phyloP scores from a whole-genome alignment of 2,113 vertebrate genomes.

The Nipponia nippon region DNA sequence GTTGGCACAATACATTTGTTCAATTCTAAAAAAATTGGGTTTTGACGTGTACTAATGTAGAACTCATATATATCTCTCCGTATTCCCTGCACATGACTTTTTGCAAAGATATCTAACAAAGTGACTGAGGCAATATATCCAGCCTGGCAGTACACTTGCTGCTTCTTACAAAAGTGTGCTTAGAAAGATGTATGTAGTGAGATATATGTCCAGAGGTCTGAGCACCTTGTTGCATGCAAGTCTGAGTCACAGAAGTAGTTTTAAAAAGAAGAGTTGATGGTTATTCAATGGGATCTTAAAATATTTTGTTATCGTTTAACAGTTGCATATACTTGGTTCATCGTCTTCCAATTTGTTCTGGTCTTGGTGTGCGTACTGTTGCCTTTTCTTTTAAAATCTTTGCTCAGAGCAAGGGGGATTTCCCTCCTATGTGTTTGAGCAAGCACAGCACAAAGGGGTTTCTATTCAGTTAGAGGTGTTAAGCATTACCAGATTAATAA shows the following conservation, averaged over 20 bases:
- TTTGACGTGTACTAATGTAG: background rate
- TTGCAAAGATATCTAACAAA: background rate
- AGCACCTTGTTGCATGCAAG: background rate
- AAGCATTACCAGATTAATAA: background rate
- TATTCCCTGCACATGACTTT: background rate
- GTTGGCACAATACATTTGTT: background rate
- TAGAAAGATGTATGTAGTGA: background rate
- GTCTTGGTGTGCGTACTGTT: fast-evolving
- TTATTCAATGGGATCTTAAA: background rate
- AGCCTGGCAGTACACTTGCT: background rate
- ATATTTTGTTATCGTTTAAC: background rate
- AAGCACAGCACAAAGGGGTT: background rate
- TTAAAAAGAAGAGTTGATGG: background rate
- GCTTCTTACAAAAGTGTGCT: background rate
- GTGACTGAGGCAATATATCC: background rate
- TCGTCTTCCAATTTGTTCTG: background rate
- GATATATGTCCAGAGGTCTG: background rate
- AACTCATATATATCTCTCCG: background rate
- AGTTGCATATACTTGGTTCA: background rate
- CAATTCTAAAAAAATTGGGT: background rate
- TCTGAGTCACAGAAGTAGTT: background rate
- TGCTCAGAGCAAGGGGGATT: background rate
- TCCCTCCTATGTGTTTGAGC: background rate
- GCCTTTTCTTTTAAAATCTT: background rate
- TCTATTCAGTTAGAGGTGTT: background rate